phyloP scores from a whole-genome alignment of 2,888 invertebrate genomes.

The Heliconius charithonia region DNA sequence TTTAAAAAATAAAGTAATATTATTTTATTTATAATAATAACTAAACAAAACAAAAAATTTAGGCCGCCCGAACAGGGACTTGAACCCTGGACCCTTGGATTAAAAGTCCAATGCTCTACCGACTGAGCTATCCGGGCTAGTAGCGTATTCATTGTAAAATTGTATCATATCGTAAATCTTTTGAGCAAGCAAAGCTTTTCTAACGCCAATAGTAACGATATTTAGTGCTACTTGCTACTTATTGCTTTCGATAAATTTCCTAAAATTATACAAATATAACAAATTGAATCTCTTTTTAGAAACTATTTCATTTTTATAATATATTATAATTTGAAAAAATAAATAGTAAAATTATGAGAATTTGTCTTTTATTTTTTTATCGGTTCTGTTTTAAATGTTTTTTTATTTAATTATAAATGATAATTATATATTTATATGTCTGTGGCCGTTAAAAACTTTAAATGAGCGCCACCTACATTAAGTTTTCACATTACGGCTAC shows the following conservation, averaged over 20 bases:
- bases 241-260: background rate
- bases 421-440: background rate
- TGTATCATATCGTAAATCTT: conserved; percentile 5
- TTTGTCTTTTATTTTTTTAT: background rate
- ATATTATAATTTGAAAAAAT: background rate
- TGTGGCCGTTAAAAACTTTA: background rate
- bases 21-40: background rate
- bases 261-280: no score
- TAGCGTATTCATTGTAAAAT: conserved; percentile 3
- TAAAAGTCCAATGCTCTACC: conserved; percentile 85
- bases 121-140: conserved; percentile 84
- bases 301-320: background rate
- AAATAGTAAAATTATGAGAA: background rate
- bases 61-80: conserved; percentile 83
- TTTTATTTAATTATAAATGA: background rate
- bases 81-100: conserved; percentile 85
- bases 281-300: no score
- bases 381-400: background rate
- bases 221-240: background rate
- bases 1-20: background rate
- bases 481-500: conserved; percentile 54
- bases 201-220: background rate
- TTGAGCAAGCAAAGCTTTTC: conserved; percentile 33
- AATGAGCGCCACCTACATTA: conserved; percentile 49
- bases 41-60: conserved; percentile 38